These are phyloP conservation scores for Diaphora mendica DNA, from an alignment of 2,888 invertebrate species.

Conservation along the genomic window DNA sequence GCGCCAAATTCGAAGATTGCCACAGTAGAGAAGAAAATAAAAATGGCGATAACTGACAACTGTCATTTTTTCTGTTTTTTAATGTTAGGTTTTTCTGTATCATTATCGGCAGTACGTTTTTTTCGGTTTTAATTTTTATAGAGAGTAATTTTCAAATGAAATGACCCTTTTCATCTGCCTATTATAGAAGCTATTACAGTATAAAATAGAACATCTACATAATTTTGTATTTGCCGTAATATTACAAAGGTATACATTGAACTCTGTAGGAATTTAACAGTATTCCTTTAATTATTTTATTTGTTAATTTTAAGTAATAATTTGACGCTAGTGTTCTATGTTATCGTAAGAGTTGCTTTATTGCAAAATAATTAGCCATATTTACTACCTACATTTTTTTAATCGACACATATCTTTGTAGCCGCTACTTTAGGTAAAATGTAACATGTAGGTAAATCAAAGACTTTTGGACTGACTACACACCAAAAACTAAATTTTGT, in stretches of 20 bases:
- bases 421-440: conserved; percentile 5
- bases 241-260: not conserved
- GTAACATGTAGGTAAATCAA: conserved; percentile 3
- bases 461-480: conserved; percentile 22
- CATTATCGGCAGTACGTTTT: not conserved
- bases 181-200: not conserved
- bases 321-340: conserved; percentile 48
- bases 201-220: not conserved
- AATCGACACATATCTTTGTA: conserved; percentile 17
- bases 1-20: conserved; percentile 89
- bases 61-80: conserved; percentile 14
- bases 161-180: not conserved
- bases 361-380: conserved; percentile 6
- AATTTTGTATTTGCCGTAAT: not conserved
- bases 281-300: conserved; percentile 33
- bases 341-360: conserved; percentile 30
- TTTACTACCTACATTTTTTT: not conserved
- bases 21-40: conserved; percentile 54
- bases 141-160: not conserved
- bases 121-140: not conserved
- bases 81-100: conserved; percentile 30
- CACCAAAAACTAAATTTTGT: conserved; percentile 22
- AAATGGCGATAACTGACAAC: conserved; percentile 46
- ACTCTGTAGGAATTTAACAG: not conserved
- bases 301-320: conserved; percentile 32